A percentile compares a stretch with the other conserved stretches of the same genome.
Conservation (phyloP, 2,797 vertebrate genomes). For the Epinephelus awoara region DNA sequence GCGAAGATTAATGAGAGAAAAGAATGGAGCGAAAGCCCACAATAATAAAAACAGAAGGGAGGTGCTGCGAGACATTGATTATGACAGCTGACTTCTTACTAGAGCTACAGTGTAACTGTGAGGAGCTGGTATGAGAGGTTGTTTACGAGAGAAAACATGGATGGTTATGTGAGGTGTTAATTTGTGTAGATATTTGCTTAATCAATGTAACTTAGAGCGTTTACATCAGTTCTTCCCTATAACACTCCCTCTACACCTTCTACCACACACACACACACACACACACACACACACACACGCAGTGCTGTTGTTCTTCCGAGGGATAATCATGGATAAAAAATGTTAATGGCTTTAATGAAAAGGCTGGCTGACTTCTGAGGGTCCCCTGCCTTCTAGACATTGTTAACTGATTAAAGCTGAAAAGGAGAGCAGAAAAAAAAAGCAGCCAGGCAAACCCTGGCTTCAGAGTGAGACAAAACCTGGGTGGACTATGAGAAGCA, state of each 20-base stretch:
- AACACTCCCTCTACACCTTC: neutral
- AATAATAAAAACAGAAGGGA: neutral
- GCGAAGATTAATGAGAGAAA: slow-evolving; percentile 32
- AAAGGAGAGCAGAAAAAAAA: slow-evolving; percentile 28
- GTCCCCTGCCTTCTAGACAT: slow-evolving; percentile 32
- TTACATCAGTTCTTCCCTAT: slow-evolving; percentile 6
- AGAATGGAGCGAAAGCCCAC: neutral
- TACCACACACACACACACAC: neutral
- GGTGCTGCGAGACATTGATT: slow-evolving; percentile 11
- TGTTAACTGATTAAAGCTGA: slow-evolving; percentile 63
- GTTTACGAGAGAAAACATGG: neutral
- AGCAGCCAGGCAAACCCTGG: slow-evolving; percentile 11
- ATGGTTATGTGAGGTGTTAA: neutral
- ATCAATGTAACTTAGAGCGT: slow-evolving; percentile 20
- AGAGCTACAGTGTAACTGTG: neutral
- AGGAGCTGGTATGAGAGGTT: neutral
- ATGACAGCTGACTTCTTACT: slow-evolving; percentile 32
- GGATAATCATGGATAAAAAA: slow-evolving; percentile 68
- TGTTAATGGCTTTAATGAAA: slow-evolving; percentile 76
- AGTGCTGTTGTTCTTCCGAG: slow-evolving; percentile 50
- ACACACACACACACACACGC: slow-evolving; percentile 4
- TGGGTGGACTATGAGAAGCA: neutral
- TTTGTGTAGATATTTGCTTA: slow-evolving; percentile 17
- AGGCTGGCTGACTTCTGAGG: slow-evolving; percentile 56
- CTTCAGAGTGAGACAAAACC: slow-evolving; percentile 9